Base-by-base conservation (phyloP, 1,140 invertebrate genomes). In the Lepidotrigona ventralis region DNA sequence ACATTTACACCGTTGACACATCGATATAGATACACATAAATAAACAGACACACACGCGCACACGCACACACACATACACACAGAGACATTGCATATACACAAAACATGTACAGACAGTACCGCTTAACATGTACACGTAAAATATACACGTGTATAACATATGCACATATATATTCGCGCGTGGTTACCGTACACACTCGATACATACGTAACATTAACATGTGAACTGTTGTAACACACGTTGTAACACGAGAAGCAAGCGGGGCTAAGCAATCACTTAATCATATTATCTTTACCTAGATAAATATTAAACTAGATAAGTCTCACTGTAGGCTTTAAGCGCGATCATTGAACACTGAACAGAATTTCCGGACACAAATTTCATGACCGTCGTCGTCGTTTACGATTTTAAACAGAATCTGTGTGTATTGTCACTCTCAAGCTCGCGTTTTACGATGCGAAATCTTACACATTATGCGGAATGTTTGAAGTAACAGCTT, bases 221-320 rank as follows among this genome's bases (percentile, higher is more conserved):
- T 26, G 64, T 64, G 21, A 53, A n/a, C 51, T 54, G 76, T 85
- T 54, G 76, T 85, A 68, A 75, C 64, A 81, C 66, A 74, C 54
- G 17, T 70, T 63, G 81, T 53, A 74, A 46, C 66, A 70, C 23
- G 68, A 51, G 33, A 73, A 39, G 39, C 54, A 63, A 86, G 75
- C 84, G 78, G 83, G 69, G 56, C 77, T 86, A 79, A 79, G 83
- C 60, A 73, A 66, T 85, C 79, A 81, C 86, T 46, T 89, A 86
- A 89, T 86, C 73, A 51, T 83, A 88, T 51, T 85, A 87, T 64
- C 81, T 86, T 88, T 84, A 88, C 72, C 85, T 84, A 39, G 83
- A 88, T 71, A 78, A 75, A 53, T 86, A 89, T 74, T 81, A 69
- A 86, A 85, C 29, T 74, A 73, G 79, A 81, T 84, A 74, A 76